Conservation (phyloP, 2,888 invertebrate genomes). For the Epinotia ramella region DNA sequence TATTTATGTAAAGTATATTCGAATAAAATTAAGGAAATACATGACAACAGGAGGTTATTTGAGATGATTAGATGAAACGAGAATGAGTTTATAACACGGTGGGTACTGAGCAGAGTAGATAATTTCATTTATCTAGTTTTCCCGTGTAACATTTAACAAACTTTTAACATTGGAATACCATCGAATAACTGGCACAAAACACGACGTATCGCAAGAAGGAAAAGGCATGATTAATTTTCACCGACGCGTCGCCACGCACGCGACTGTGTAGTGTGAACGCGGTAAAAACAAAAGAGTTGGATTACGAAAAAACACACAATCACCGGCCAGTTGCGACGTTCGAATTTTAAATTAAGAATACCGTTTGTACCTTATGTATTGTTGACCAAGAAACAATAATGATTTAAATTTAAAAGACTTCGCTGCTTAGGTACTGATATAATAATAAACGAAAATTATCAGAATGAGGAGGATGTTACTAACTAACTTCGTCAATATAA, state of each 20-base stretch:
- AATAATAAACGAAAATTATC: neutral
- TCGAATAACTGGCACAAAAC: constrained; percentile 36
- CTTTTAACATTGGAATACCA: constrained; percentile 17
- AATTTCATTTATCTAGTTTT: neutral
- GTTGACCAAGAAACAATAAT: neutral
- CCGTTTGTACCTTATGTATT: neutral
- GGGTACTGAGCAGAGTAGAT: too few relatives aligned
- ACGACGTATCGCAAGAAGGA: constrained; percentile 55
- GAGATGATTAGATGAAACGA: too few relatives aligned
- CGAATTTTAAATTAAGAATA: constrained; percentile 50
- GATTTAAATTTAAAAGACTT: neutral
- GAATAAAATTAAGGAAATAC: too few relatives aligned
- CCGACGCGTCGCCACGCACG: constrained; percentile 57
- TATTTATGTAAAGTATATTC: too few relatives aligned
- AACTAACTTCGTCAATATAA: too few relatives aligned
- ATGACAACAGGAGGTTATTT: too few relatives aligned
- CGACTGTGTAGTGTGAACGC: constrained; percentile 55
- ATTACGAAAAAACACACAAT: constrained; percentile 61
- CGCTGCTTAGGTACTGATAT: neutral
- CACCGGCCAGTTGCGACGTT: constrained; percentile 54
- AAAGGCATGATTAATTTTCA: constrained; percentile 65
- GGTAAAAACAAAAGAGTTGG: constrained; percentile 59
- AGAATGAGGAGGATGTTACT: neutral
- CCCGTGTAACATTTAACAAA: neutral
- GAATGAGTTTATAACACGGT: too few relatives aligned